phyloP scores from a whole-genome alignment of 2,797 vertebrate genomes.

The Anguilla megastoma region DNA sequence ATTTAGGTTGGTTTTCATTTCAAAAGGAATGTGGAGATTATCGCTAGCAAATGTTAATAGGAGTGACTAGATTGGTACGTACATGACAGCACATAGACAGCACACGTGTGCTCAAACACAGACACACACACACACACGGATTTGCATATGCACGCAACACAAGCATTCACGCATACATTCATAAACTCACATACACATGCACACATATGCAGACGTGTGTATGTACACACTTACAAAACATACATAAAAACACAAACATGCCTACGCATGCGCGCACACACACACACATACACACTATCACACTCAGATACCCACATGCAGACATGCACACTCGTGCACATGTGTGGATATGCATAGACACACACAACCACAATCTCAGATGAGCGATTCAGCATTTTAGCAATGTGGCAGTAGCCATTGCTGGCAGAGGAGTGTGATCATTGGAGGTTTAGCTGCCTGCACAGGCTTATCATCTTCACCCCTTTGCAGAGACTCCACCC shows the following conservation, averaged over 20 bases:
- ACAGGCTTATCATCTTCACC: neutral
- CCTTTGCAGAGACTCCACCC: neutral
- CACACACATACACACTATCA: too few species aligned
- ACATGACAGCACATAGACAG: neutral
- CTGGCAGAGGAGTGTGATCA: neutral
- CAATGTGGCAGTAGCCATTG: neutral
- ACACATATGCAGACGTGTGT: too few species aligned
- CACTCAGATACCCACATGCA: neutral
- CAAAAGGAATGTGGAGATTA: slow-evolving; percentile 3
- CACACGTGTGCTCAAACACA: neutral
- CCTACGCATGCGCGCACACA: too few species aligned
- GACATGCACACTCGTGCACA: too few species aligned
- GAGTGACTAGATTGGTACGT: neutral
- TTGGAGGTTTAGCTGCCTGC: neutral
- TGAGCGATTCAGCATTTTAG: neutral
- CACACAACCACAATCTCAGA: neutral
- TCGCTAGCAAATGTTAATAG: neutral
- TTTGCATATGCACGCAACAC: neutral
- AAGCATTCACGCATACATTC: neutral
- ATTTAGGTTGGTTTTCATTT: slow-evolving; percentile 17
- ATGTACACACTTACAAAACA: too few species aligned
- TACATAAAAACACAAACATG: too few species aligned
- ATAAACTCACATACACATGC: neutral
- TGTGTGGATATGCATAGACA: too few species aligned
- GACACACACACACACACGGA: neutral